Evolutionary conservation across 2,888 invertebrate genomes (phyloP), one percentile per base, ranked within the genome.

Genomic region (Heliconius cydno): DNA sequence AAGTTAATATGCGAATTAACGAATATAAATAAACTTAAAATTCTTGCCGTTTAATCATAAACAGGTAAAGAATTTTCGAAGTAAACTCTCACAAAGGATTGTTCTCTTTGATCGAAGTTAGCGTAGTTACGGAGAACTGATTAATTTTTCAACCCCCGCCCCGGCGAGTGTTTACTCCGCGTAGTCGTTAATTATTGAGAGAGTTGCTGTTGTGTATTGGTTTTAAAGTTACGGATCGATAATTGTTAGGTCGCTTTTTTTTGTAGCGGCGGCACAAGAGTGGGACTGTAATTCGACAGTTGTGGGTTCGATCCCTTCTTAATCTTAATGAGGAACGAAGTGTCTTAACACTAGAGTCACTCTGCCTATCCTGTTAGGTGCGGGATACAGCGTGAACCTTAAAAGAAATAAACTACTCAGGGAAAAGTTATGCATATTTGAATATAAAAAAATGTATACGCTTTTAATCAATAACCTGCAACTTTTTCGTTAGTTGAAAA

Each of bases 71-170:
- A 74, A 74, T 74, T 74, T 74, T n/a, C 63, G 74, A 74, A 74
- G 74, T 74, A n/a, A 74, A 63, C n/a, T 30, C 25, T 60, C 72
- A 78, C 76, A 79, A 79, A 79, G 79, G 70, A 73, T 68, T 77
- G 68, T 68, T 67, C 57, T 15, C 81, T 79, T 81, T 81, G 81
- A 81, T 80, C 76, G 72, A 78, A 77, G 65, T 79, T 76, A 77
- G 81, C 72, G 70, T 68, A 79, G 52, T 81, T 74, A 81, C 81
- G 60, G 78, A 71, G 72, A 74, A 74, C 73, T 81, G 76, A 81
- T 79, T 81, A 77, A 79, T 81, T 76, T 76, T 79, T 79, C 76
- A 81, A 76, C 76, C 73, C 19, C 57, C 63, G n/a, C 68, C 10
- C 78, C 52, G 34, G 71, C 73, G 38, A 74, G 60, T 74, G 74